Evolutionary conservation across 2,888 invertebrate genomes (phyloP).

Genomic region (Troilus luridus): DNA sequence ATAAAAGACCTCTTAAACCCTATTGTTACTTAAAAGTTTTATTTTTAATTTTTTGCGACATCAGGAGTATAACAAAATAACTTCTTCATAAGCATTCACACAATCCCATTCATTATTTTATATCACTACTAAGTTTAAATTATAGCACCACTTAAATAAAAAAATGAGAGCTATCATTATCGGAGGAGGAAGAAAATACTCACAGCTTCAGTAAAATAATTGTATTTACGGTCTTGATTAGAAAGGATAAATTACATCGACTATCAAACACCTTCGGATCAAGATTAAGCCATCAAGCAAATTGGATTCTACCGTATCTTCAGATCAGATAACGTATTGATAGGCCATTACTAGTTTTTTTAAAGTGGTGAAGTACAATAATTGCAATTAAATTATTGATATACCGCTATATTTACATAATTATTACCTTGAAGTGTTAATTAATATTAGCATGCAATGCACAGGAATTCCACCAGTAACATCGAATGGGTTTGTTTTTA

Average conservation of each 20-base stretch:
- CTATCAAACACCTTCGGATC: constrained; percentile 1
- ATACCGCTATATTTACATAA: neutral
- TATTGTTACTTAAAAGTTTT: too few species aligned
- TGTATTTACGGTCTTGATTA: neutral
- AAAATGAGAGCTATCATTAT: neutral
- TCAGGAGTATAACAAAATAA: too few species aligned
- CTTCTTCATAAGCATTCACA: too few species aligned
- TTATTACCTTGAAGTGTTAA: neutral
- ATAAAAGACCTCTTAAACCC: too few species aligned
- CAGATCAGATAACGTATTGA: neutral
- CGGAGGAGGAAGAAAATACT: neutral
- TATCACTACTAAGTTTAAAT: too few species aligned
- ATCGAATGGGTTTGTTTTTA: too few species aligned
- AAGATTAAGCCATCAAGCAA: constrained; percentile 13
- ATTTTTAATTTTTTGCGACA: too few species aligned
- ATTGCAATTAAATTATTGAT: neutral
- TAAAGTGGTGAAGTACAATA: neutral
- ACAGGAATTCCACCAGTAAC: too few species aligned
- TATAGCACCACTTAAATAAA: too few species aligned
- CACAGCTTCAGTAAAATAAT: neutral
- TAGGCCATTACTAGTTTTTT: neutral
- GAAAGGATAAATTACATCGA: neutral
- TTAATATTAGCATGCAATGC: neutral
- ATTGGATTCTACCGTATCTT: constrained; percentile 23
- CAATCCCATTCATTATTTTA: too few species aligned